Evolutionary conservation across 64 coral and sea anemone genomes (phyloP).

Genomic region (Actinia tenebrosa): DNA sequence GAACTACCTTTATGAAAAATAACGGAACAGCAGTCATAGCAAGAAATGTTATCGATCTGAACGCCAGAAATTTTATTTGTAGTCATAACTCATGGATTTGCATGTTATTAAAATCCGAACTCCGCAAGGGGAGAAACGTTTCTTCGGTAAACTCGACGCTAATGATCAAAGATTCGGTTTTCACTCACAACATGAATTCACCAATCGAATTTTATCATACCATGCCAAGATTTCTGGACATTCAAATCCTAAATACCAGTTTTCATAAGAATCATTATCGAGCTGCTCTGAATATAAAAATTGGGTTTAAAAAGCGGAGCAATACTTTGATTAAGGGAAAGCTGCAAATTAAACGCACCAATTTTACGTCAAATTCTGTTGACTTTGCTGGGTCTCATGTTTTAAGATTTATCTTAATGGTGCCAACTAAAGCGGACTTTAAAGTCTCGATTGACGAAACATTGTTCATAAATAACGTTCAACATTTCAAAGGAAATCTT

Average conservation of each 20-base stretch:
- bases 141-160: background rate
- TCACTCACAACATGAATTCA: background rate
- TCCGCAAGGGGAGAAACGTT: background rate
- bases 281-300: background rate
- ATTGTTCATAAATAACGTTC: background rate
- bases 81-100: background rate
- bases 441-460: background rate
- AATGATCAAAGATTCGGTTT: background rate
- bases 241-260: background rate
- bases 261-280: background rate
- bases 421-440: background rate
- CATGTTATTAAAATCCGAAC: background rate
- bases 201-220: background rate
- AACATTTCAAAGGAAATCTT: background rate
- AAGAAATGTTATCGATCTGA: background rate
- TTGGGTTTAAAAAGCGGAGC: background rate
- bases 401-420: background rate
- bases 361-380: background rate
- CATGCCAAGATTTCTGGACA: background rate
- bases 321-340: background rate
- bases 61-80: background rate
- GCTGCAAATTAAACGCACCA: background rate
- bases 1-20: background rate
- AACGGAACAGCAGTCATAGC: background rate
- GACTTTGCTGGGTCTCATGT: background rate